These are phyloP conservation scores for Sylvia atricapilla DNA, from an alignment of 2,113 vertebrate species.

Conservation along the genomic window DNA sequence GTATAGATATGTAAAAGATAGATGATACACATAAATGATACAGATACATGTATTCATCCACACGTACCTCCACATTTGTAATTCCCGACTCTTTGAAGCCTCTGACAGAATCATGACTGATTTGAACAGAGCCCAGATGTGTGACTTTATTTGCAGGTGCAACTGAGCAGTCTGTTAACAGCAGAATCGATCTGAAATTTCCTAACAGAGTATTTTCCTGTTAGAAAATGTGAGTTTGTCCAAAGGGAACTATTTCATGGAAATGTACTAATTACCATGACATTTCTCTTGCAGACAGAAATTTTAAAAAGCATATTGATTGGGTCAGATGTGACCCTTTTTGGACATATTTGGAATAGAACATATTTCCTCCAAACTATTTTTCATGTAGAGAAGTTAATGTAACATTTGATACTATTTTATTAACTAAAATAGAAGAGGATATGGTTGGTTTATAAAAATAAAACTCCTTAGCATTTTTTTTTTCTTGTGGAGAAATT, in stretches of 20 bases:
- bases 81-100: background rate
- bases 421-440: background rate
- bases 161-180: background rate
- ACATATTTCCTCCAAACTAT: background rate
- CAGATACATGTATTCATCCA: background rate
- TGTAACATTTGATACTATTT: background rate
- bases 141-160: background rate
- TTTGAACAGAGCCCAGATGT: background rate
- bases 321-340: background rate
- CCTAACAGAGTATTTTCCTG: background rate
- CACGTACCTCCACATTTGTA: background rate
- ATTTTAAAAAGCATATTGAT: background rate
- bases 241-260: conserved; percentile 23
- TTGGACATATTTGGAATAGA: conserved; percentile 5
- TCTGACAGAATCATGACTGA: background rate
- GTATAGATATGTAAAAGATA: conserved; percentile 33
- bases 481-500: background rate
- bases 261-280: background rate
- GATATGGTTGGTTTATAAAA: background rate
- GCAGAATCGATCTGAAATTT: background rate
- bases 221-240: conserved; percentile 23
- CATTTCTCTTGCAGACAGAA: conserved; percentile 45
- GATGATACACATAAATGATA: background rate
- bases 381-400: background rate
- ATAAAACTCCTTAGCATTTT: background rate